Conservation (phyloP, 2,113 vertebrate species). For the Charadrius vociferus region DNA sequence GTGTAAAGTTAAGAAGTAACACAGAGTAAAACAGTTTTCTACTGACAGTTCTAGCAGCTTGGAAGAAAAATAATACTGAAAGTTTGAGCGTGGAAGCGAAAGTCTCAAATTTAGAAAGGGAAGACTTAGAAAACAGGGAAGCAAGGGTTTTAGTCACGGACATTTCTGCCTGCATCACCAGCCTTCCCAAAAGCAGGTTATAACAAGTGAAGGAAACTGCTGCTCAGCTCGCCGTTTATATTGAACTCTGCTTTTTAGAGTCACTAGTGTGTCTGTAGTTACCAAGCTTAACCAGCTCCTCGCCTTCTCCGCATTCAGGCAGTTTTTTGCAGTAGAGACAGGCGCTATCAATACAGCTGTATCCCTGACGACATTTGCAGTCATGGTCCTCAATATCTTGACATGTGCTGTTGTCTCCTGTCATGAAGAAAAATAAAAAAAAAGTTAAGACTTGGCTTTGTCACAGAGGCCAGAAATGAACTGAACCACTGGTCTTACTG, state of each 20-base stretch:
- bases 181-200: not conserved
- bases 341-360: rapidly evolving
- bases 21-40: too few relatives aligned
- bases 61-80: not conserved
- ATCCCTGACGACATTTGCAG: not conserved
- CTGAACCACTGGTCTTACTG: not conserved
- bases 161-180: not conserved
- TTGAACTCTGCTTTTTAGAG: not conserved
- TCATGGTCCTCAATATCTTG: rapidly evolving
- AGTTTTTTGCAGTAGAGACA: not conserved
- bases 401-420: not conserved
- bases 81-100: not conserved
- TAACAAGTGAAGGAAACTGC: not conserved
- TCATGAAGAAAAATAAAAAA: not conserved
- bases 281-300: not conserved
- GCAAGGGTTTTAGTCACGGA: not conserved
- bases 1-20: not conserved
- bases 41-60: not conserved
- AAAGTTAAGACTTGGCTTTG: not conserved
- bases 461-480: not conserved
- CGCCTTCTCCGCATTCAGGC: not conserved
- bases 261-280: not conserved
- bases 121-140: not conserved
- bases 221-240: not conserved
- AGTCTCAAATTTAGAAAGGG: not conserved